phyloP scores from a whole-genome alignment of 2,888 invertebrate species.

The Polymixis flavicincta region DNA sequence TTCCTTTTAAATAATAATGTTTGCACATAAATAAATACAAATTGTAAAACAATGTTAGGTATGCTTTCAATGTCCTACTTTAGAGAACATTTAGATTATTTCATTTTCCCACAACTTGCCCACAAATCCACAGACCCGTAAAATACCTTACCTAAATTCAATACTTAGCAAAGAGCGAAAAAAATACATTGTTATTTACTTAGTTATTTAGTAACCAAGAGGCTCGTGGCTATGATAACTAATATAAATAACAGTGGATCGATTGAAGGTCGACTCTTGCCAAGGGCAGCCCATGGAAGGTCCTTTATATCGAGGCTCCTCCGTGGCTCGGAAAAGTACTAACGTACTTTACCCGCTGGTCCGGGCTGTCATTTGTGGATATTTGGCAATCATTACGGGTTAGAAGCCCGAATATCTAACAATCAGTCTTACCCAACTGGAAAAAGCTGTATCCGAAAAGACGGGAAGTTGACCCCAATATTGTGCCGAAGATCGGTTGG shows the following conservation, averaged over 20 bases:
- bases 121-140: background rate
- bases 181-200: background rate
- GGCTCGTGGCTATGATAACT: background rate
- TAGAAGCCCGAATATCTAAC: background rate
- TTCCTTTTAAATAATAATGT: background rate
- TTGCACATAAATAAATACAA: slow-evolving; percentile 16
- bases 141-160: background rate
- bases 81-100: slow-evolving; percentile 10
- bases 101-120: slow-evolving; percentile 16
- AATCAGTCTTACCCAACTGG: background rate
- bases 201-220: too few relatives aligned
- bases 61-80: slow-evolving; percentile 9
- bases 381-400: background rate
- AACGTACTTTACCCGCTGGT: too few relatives aligned
- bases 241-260: background rate
- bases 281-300: background rate
- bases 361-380: background rate
- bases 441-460: background rate
- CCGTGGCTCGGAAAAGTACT: background rate
- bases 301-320: background rate
- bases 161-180: background rate
- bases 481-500: too few relatives aligned
- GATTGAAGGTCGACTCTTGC: background rate
- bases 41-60: slow-evolving; percentile 10
- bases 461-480: background rate